A percentile compares a stretch with the other conserved stretches of the same genome.
These are phyloP conservation scores for Drosophila meridiana DNA, from an alignment of 2,888 invertebrate species.

Conservation along the genomic window DNA sequence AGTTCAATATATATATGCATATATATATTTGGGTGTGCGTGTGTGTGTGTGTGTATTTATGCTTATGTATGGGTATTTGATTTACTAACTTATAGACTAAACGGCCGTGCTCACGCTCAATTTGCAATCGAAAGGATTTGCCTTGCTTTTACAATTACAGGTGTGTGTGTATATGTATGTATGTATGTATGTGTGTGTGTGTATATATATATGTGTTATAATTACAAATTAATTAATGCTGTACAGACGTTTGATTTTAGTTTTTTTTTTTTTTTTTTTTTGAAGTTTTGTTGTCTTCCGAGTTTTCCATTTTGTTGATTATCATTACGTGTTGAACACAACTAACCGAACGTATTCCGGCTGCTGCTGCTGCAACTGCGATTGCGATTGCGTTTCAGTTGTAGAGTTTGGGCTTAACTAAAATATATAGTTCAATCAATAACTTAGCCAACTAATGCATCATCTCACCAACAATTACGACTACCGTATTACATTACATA, in stretches of 20 bases:
- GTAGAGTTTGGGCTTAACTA: constrained; percentile 49
- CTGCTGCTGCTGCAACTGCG: background rate
- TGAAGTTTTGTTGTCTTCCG: constrained; percentile 34
- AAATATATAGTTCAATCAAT: constrained; percentile 61
- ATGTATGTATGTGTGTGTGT: constrained; percentile 19
- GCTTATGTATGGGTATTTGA: constrained; percentile 58
- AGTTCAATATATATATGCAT: constrained; percentile 25
- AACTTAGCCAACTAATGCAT: constrained; percentile 63
- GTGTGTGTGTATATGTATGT: constrained; percentile 13
- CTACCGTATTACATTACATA: constrained; percentile 53
- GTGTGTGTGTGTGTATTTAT: constrained; percentile 25
- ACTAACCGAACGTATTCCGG: constrained; percentile 7
- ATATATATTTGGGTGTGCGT: constrained; percentile 20
- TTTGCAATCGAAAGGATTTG: constrained; percentile 23
- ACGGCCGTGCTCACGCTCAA: constrained; percentile 60
- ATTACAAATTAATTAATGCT: constrained; percentile 79
- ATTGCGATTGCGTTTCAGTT: constrained; percentile 9
- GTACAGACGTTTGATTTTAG: constrained; percentile 56
- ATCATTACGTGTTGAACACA: constrained; percentile 20
- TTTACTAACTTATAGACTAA: constrained; percentile 76
- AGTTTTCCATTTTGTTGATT: constrained; percentile 15
- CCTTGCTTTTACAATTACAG: constrained; percentile 22
- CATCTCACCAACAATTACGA: constrained; percentile 65
- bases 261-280: constrained; percentile 3
- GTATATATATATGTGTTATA: constrained; percentile 37